phyloP scores from a whole-genome alignment of 2,797 vertebrate genomes.

The Intellagama lesueurii region DNA sequence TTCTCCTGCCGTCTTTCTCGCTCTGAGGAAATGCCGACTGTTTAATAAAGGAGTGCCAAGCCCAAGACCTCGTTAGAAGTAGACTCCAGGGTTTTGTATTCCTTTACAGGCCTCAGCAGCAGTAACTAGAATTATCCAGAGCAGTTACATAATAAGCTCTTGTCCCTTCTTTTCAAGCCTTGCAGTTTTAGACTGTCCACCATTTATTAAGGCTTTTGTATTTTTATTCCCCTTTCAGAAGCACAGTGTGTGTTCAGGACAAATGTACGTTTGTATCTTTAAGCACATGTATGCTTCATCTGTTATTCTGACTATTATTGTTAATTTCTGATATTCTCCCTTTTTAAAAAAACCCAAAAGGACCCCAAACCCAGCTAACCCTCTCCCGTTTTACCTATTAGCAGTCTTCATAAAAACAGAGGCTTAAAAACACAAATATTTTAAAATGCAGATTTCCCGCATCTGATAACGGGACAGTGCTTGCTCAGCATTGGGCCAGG shows the following conservation, averaged over 20 bases:
- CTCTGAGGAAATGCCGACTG: neutral
- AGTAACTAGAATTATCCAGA: neutral
- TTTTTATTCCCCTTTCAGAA: neutral
- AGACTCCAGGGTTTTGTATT: neutral
- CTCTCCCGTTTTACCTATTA: no score
- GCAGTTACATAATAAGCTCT: neutral
- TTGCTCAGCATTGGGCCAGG: no score
- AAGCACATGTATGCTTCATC: neutral
- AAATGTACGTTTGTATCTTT: neutral
- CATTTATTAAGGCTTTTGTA: neutral
- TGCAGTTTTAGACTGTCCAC: neutral
- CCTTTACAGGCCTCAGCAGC: neutral
- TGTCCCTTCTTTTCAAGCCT: neutral
- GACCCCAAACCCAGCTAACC: no score
- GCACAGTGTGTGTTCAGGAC: neutral
- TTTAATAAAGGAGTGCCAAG: neutral
- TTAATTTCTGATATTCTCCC: no score
- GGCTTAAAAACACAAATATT: no score
- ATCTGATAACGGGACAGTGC: no score
- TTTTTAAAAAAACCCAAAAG: neutral
- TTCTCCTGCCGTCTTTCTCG: neutral
- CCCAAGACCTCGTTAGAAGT: neutral
- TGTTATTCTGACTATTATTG: no score
- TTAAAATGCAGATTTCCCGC: no score
- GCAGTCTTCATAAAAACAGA: no score